Evolutionary conservation across 2,888 invertebrate species (phyloP), one percentile per base, ranked within the genome.

Genomic region (Ormyrus thymus): DNA sequence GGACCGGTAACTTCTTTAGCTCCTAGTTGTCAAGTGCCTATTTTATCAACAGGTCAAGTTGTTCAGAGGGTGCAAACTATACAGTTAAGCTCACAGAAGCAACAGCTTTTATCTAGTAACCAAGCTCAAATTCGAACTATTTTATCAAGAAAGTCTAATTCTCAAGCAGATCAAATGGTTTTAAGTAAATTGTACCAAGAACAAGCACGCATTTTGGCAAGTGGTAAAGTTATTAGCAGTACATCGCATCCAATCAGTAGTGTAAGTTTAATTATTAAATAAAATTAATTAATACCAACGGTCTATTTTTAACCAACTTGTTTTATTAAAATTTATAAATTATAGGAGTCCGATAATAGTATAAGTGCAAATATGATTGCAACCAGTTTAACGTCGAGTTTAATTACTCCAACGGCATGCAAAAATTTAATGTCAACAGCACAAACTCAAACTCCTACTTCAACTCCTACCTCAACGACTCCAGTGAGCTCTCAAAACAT

Each of bases 41-140:
- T 85, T 55, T 81, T 85, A 70, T 84, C 88, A n/a, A 87, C 86
- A 64, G 86, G 86, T 10, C 90, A 86, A 86, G 87, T 88, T 85
- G 89, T 86, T 75, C 93, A 94, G 81, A 91, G 93, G 81, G 93
- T 95, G 73, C 95, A 94, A 86, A 94, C 94, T 9, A 95, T 95
- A 82, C 95, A 95, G 85, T 88, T 95, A 68, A 94, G 94, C 13
- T 93, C 94, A 10, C 94, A 95, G 84, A 95, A 95, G 85, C 95
- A 95, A 86, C 93, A 93, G 86, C 91, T 93, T 83, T 87, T 89
- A 10, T 87, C 87, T 70, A 88, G 83, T 75, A 87, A 87, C 80
- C 89, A 89, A 59, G 90, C 93, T 84, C 95, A 95, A 89, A 94
- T 95, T 72, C 93, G 94, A 86, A 92, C 92, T 68, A 90, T 95